A percentile compares a stretch with the other conserved stretches of the same genome.
Conservation (phyloP, 2,113 vertebrate genomes). For the Paralichthys olivaceus region DNA sequence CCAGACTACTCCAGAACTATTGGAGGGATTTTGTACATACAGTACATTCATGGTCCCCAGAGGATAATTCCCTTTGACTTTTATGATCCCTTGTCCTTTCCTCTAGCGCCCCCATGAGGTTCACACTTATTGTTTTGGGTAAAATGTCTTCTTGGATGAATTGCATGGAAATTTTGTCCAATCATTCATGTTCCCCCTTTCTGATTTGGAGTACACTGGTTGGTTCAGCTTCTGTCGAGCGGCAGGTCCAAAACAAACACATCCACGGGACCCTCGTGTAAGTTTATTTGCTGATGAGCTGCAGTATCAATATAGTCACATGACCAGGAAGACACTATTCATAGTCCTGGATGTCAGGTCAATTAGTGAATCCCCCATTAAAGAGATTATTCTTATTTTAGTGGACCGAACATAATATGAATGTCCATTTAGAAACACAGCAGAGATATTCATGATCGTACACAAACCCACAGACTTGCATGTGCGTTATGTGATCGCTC, state of each 20-base stretch:
- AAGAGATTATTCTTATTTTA: too few relatives aligned
- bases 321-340: too few relatives aligned
- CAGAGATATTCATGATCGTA: too few relatives aligned
- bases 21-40: not conserved
- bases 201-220: too few relatives aligned
- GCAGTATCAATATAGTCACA: not conserved
- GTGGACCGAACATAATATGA: too few relatives aligned
- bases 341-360: too few relatives aligned
- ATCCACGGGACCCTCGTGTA: not conserved
- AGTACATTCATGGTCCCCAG: not conserved
- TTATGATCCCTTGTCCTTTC: not conserved
- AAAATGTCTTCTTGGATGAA: not conserved
- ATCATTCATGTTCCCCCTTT: not conserved
- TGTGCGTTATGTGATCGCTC: not conserved
- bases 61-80: not conserved
- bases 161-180: not conserved
- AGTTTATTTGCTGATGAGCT: not conserved
- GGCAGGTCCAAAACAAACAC: too few relatives aligned
- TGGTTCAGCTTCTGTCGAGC: too few relatives aligned
- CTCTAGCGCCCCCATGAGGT: not conserved
- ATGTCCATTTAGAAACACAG: too few relatives aligned
- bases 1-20: not conserved
- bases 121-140: not conserved
- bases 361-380: not conserved
- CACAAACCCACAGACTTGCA: not conserved